These are phyloP conservation scores for Drosophila quinaria DNA, from an alignment of 2,888 invertebrate species.

Conservation along the genomic window DNA sequence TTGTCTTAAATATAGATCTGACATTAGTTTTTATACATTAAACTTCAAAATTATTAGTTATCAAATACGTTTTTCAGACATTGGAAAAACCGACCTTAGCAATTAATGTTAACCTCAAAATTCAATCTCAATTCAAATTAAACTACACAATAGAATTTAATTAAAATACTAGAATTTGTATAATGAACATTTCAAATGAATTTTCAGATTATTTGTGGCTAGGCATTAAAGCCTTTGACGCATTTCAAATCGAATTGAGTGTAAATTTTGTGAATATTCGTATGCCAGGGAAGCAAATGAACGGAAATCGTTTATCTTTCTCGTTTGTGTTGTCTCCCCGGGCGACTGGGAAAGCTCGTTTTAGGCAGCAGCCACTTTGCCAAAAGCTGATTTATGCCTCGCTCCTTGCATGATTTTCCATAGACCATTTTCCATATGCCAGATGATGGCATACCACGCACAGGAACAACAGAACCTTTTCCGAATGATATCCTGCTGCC, in stretches of 20 bases:
- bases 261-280: slow-evolving; percentile 5
- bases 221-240: neutral
- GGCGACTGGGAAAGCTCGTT: slow-evolving; percentile 28
- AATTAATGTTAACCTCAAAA: neutral
- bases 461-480: slow-evolving; percentile 41
- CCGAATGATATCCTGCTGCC: slow-evolving; percentile 47
- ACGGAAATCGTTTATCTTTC: slow-evolving; percentile 62
- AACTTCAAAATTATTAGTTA: no score
- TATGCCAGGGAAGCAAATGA: slow-evolving; percentile 5
- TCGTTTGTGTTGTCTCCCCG: slow-evolving; percentile 30
- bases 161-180: neutral
- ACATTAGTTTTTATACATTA: no score
- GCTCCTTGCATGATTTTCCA: slow-evolving; percentile 55
- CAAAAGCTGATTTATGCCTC: slow-evolving; percentile 64
- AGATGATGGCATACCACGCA: slow-evolving; percentile 43
- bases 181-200: slow-evolving; percentile 2
- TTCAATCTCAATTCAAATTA: neutral
- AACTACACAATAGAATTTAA: neutral
- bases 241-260: neutral
- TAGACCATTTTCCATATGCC: slow-evolving; percentile 11
- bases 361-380: slow-evolving; percentile 53
- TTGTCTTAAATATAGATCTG: no score
- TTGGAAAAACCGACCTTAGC: no score
- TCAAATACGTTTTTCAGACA: no score
- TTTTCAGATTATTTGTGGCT: neutral